These are phyloP conservation scores for Leptinotarsa juncta DNA, from an alignment of 2,888 invertebrate species.

Conservation along the genomic window DNA sequence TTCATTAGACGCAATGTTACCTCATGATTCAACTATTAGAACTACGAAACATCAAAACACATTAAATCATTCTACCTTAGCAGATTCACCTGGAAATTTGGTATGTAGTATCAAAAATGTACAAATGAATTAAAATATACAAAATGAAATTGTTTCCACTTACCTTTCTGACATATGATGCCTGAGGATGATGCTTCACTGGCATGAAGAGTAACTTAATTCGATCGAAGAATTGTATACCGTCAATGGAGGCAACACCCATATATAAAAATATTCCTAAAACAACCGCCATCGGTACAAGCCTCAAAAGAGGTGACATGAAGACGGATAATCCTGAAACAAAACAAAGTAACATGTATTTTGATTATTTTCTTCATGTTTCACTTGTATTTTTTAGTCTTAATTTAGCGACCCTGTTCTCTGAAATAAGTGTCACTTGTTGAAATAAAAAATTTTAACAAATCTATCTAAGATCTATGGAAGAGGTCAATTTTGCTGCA, in stretches of 20 bases:
- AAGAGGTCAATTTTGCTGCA: no score
- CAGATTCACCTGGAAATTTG: neutral
- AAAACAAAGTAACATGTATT: constrained; percentile 12
- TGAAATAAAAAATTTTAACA: no score
- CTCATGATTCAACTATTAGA: no score
- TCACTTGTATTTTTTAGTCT: no score
- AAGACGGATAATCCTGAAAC: constrained; percentile 77
- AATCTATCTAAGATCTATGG: no score
- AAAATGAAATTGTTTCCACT: constrained; percentile 57
- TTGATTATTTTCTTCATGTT: no score
- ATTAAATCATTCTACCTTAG: no score
- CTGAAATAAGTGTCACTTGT: no score
- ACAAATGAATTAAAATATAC: neutral
- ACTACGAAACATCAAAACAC: no score
- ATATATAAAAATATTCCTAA: constrained; percentile 98
- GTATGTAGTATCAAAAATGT: neutral
- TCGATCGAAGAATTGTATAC: constrained; percentile 94
- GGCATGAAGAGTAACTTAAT: constrained; percentile 92
- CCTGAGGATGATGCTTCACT: constrained; percentile 93
- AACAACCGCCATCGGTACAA: constrained; percentile 95
- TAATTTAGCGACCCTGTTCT: no score
- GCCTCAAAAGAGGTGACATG: constrained; percentile 79
- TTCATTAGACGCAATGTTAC: no score
- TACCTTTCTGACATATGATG: constrained; percentile 88
- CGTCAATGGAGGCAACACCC: constrained; percentile 94